Base-by-base conservation (phyloP, 2,113 vertebrate species). In the Bombycilla garrulus region DNA sequence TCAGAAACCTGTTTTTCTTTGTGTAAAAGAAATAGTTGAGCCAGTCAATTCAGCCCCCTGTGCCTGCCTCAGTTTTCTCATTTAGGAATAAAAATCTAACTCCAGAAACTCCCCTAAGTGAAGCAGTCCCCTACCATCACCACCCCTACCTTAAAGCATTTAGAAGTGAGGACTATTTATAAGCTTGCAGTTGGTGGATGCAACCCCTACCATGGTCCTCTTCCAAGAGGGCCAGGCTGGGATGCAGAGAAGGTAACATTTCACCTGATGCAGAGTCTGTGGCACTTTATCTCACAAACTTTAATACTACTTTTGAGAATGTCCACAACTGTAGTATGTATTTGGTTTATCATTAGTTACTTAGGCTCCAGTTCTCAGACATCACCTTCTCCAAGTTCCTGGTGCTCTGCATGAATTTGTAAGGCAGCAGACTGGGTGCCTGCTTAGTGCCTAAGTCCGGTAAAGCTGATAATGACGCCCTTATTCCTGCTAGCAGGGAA, bases 161-260 rank as follows among this genome's bases (percentile, higher is more conserved):
- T 24, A 17, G 33, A 61, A 48, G 11, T 36, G 24, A 81, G 12
- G 15, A 44, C 3, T 5, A 5, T 79, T 84, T 56, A 71, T 33
- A 54, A 70, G 44, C 45, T 69, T 67, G 23, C 17, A 64, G 42
- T 3, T 24, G 11, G 45, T 33, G 33, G 28, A 24, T 44, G 11
- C 0, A 0, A 51, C 5, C 45, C 11, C 11, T 31, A 1, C 16
- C 21, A 24, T 4, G 2, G 6, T 70, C 28, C 31, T 40, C 20
- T 33, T 71, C 40, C 62, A 82, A 61, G 20, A 40, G 2, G 17
- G 3, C 33, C 53, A 76, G 48, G 14, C 40, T 65, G 28, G 40
- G 33, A 77, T 26, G 45, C 58, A 69, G 22, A 40, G n/a, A 60
- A 80, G 22, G 33, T 29, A 53, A 56, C 28, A 17, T 19, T 14